These are phyloP conservation scores for Molossus molossus DNA, from an alignment of 2,797 vertebrate species.

Conservation along the genomic window DNA sequence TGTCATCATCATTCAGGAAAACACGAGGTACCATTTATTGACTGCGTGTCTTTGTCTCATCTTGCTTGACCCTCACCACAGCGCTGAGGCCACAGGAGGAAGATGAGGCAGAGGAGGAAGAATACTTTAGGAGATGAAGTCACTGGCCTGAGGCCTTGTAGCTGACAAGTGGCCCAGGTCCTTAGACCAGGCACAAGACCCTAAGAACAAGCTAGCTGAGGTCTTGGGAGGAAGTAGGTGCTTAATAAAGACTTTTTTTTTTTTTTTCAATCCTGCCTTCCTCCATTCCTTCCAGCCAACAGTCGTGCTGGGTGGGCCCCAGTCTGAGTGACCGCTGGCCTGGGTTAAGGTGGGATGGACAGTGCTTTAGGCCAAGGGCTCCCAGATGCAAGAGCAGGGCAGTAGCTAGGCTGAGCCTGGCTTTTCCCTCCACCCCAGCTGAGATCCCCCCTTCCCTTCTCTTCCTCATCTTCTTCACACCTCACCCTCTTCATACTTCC, in stretches of 20 bases:
- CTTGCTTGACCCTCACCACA: neutral
- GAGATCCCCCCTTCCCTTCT: neutral
- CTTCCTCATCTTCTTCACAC: neutral
- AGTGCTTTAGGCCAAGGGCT: neutral
- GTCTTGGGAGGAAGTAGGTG: neutral
- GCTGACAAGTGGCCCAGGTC: neutral
- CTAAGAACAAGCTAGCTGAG: neutral
- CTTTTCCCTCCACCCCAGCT: too few relatives aligned
- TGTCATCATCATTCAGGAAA: neutral
- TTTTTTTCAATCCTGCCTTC: neutral
- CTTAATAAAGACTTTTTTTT: neutral
- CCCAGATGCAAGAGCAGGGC: neutral
- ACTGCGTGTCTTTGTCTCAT: neutral
- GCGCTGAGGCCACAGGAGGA: neutral
- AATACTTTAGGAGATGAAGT: neutral
- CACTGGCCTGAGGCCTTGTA: neutral
- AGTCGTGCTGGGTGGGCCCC: neutral
- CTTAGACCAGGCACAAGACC: neutral
- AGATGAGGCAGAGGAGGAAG: neutral
- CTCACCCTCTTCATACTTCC: rapidly evolving
- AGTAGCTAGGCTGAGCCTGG: neutral
- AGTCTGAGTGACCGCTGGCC: neutral
- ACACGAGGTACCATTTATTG: neutral
- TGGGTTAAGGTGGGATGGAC: neutral
- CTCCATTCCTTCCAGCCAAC: neutral